Evolutionary conservation across 2,888 invertebrate species (phyloP).

Genomic region (Drosophila robusta): DNA sequence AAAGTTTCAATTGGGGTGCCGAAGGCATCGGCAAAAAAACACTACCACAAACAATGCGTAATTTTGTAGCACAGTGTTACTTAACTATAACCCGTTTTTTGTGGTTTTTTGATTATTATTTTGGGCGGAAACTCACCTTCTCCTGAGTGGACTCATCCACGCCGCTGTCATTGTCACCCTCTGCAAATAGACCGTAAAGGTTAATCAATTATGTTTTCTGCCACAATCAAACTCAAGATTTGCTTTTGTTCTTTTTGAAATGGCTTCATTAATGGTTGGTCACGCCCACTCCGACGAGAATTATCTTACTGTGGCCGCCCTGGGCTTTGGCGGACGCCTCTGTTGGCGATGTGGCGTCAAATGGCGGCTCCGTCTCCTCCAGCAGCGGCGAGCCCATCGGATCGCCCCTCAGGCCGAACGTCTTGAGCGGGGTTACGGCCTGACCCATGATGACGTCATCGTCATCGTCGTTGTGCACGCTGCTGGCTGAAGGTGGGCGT

Average conservation of each 20-base stretch:
- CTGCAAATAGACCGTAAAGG: slow-evolving; percentile 85
- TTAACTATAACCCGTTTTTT: slow-evolving; percentile 2
- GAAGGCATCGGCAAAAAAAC: too few species aligned
- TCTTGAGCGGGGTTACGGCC: slow-evolving; percentile 83
- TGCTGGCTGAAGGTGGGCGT: slow-evolving; percentile 68
- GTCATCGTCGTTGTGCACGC: slow-evolving; percentile 81
- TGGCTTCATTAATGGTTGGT: slow-evolving; percentile 43
- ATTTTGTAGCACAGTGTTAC: background rate
- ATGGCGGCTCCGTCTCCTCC: slow-evolving; percentile 74
- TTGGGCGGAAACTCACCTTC: slow-evolving; percentile 87
- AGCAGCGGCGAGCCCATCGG: slow-evolving; percentile 78
- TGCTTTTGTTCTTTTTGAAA: slow-evolving; percentile 15
- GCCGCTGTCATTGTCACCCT: slow-evolving; percentile 93
- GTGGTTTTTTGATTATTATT: background rate
- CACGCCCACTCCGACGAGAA: slow-evolving; percentile 18
- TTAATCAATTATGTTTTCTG: slow-evolving; percentile 15
- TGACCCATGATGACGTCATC: slow-evolving; percentile 85
- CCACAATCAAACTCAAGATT: background rate
- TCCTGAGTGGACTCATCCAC: slow-evolving; percentile 93
- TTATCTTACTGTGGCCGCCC: slow-evolving; percentile 57
- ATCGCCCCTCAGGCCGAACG: slow-evolving; percentile 64
- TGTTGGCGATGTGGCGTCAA: slow-evolving; percentile 47
- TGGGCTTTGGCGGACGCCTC: slow-evolving; percentile 36
- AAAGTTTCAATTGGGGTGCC: too few species aligned
- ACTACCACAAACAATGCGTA: too few species aligned